Conservation (phyloP, 23 tunicate genomes). For the Diplosoma virens region DNA sequence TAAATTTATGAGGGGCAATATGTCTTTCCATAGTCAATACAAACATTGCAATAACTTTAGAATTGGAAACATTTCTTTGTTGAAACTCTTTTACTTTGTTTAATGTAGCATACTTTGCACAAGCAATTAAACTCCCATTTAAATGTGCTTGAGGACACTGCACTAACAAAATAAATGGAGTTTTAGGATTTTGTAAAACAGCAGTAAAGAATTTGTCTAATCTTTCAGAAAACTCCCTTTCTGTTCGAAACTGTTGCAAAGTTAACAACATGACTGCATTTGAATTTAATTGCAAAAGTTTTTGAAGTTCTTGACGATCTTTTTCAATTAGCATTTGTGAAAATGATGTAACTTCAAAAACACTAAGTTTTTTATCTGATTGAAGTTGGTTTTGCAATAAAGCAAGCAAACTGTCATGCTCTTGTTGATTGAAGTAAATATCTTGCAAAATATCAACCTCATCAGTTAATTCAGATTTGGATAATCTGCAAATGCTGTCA, state of each 20-base stretch:
- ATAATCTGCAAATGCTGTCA: slow-evolving; percentile 57
- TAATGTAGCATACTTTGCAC: slow-evolving; percentile 55
- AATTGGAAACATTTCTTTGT: not conserved
- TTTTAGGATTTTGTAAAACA: not conserved
- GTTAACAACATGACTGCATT: slow-evolving; percentile 46
- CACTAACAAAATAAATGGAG: slow-evolving; percentile 27
- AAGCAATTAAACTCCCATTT: slow-evolving; percentile 42
- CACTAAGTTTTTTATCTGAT: not conserved
- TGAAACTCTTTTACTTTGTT: slow-evolving; percentile 43
- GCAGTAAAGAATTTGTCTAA: slow-evolving; percentile 22
- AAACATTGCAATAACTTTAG: slow-evolving; percentile 18
- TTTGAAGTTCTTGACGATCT: slow-evolving; percentile 31
- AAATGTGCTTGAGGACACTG: slow-evolving; percentile 54
- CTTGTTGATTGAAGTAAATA: slow-evolving; percentile 22
- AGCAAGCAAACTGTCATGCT: slow-evolving; percentile 25
- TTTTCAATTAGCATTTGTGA: slow-evolving; percentile 39
- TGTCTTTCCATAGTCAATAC: slow-evolving; percentile 40
- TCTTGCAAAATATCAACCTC: slow-evolving; percentile 22
- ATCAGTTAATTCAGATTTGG: slow-evolving; percentile 23
- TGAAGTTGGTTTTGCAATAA: not conserved
- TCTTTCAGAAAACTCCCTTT: slow-evolving; percentile 24
- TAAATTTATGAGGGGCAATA: not conserved
- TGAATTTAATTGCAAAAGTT: not conserved
- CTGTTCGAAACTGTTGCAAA: slow-evolving; percentile 47
- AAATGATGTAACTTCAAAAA: slow-evolving; percentile 42